Evolutionary conservation across 1,140 invertebrate genomes (phyloP).

Genomic region (Drosophila virilis): DNA sequence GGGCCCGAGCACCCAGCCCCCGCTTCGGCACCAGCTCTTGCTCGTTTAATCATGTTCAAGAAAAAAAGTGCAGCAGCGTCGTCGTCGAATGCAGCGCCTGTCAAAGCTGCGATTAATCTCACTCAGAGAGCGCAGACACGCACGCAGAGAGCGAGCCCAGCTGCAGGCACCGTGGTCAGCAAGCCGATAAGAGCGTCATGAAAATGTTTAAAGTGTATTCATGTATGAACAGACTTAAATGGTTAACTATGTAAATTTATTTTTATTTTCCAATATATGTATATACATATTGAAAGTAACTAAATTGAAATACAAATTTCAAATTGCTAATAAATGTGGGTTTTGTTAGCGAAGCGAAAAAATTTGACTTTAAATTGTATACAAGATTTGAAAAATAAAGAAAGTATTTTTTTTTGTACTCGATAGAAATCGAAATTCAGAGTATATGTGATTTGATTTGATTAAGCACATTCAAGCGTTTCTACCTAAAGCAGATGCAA

Average conservation of each 20-base stretch:
- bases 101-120: conserved; percentile 82
- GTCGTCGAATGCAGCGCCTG: conserved; percentile 66
- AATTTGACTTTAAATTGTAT: not conserved
- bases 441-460: too few relatives aligned
- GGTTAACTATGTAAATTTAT: too few relatives aligned
- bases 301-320: not conserved
- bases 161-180: conserved; percentile 34
- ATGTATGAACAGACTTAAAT: not conserved
- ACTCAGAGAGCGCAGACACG: conserved; percentile 54
- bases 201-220: not conserved
- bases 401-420: too few relatives aligned
- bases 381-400: not conserved
- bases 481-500: too few relatives aligned
- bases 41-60: conserved; percentile 42
- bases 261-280: too few relatives aligned
- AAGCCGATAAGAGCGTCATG: not conserved
- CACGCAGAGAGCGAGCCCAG: conserved; percentile 18
- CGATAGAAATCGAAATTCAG: too few relatives aligned
- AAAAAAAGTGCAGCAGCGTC: conserved; percentile 62
- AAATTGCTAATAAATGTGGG: too few relatives aligned
- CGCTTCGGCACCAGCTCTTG: conserved; percentile 16
- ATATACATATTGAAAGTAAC: too few relatives aligned
- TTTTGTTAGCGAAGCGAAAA: not conserved
- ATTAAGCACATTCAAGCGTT: too few relatives aligned
- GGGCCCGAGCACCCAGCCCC: not conserved